Base-by-base conservation (phyloP, 1,140 invertebrate species). In the Cydia pomonella region DNA sequence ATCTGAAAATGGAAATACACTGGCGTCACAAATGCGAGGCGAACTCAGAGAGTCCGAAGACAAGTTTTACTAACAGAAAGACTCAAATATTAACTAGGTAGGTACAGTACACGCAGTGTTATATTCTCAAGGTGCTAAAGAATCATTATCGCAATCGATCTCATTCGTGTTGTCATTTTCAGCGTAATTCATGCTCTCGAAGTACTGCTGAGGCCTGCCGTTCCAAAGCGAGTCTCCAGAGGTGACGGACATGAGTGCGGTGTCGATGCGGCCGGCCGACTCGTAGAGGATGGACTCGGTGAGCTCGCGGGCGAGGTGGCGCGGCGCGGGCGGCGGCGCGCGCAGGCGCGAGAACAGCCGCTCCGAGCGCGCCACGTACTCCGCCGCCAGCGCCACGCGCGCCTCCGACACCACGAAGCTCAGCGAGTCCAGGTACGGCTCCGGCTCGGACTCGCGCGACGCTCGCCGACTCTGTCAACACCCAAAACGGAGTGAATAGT, bases 121-220 rank as follows among this genome's bases (percentile, higher is more conserved):
- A 33, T 69, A 23, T 50, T 27, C 16, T 77, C 73, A 81, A 18
- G 80, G 84, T 33, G 83, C 83, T 10, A 93, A 80, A n/a, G 92
- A 93, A 73, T 93, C 90, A 66, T 82, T 84, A 74, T 91, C 88
- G 77, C 88, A 92, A 33, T 59, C 53, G 21, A 21, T 59, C 10
- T 90, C 88, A 10, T 84, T 80, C n/a, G 82, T 83, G n/a, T 76
- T 73, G 18, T 79, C 79, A 16, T 73, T 75, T 33, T 77, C 81
- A 41, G 80, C 83, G 80, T 91, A 88, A 72, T 86, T 85, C 82
- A 93, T 87, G 77, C 91, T 93, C 77, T 93, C 93, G 78, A 92
- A 93, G 80, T 91, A 92, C 63, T 87, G 85, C 53, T 89, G 92
- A 25, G 90, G 91, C 74, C 86, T 85, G 63, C 86, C 88, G 79